Conservation (phyloP, 2,888 invertebrate genomes). For the Dasypogon diadema region DNA sequence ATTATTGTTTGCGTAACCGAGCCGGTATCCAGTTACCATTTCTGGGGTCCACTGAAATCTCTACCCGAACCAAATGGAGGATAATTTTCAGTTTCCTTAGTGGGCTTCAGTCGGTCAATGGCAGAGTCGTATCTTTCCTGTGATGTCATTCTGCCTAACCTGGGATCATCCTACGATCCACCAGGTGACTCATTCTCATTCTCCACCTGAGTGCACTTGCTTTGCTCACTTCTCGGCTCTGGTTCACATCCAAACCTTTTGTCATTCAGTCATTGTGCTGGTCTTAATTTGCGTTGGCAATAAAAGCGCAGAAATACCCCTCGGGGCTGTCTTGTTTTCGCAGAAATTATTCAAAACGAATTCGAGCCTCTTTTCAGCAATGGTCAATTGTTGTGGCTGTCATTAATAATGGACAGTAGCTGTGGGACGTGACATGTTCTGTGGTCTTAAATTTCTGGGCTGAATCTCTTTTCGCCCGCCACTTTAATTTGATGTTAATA, state of each 20-base stretch:
- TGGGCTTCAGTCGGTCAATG: background rate
- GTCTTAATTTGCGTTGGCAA: background rate
- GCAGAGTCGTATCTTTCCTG: background rate
- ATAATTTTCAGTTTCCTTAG: background rate
- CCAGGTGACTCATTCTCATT: conserved; percentile 30
- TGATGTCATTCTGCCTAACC: background rate
- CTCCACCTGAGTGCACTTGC: conserved; percentile 10
- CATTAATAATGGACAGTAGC: conserved; percentile 1
- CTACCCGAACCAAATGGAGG: too few species aligned
- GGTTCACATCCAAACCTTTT: background rate
- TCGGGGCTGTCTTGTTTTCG: background rate
- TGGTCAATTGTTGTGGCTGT: background rate
- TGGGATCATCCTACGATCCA: background rate
- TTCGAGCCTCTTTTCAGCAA: background rate
- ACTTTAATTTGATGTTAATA: background rate
- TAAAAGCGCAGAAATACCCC: background rate
- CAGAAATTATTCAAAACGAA: background rate
- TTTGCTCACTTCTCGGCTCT: background rate
- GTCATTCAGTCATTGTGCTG: background rate
- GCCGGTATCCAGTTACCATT: too few species aligned
- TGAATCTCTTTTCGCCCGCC: background rate
- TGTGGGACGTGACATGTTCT: conserved; percentile 14
- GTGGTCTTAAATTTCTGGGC: background rate
- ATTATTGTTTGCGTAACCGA: too few species aligned
- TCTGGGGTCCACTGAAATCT: too few species aligned